These are phyloP conservation scores for Steinernema khuongi DNA, from an alignment of 1,140 invertebrate species.

Conservation along the genomic window DNA sequence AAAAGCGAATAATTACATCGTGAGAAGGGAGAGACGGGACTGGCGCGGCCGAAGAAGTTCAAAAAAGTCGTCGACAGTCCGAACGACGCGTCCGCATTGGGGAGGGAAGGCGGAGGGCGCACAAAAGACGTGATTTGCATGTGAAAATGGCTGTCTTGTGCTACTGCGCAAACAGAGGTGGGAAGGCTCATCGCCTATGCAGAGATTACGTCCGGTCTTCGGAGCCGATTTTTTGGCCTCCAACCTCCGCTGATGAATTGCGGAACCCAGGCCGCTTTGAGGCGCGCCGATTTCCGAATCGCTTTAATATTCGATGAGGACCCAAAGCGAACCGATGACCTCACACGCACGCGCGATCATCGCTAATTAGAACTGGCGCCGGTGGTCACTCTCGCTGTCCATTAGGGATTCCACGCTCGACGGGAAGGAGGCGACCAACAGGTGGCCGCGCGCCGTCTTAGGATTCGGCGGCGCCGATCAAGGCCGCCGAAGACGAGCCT, in stretches of 20 bases:
- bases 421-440: not conserved
- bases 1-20: not conserved
- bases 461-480: not conserved
- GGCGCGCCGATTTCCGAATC: not conserved
- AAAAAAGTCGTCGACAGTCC: constrained; percentile 5
- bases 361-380: not conserved
- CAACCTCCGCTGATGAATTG: not conserved
- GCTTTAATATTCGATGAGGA: constrained; percentile 6
- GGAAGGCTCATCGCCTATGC: not conserved
- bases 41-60: not conserved
- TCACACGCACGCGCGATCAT: constrained; percentile 11
- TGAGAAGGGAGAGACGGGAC: not conserved
- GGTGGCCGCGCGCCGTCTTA: not conserved
- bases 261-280: not conserved
- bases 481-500: not conserved
- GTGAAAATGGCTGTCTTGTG: constrained; percentile 6
- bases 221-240: not conserved
- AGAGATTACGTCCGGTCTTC: not conserved
- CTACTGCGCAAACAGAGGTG: constrained; percentile 8
- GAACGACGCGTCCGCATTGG: not conserved
- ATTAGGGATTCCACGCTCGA: not conserved
- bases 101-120: not conserved
- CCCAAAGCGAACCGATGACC: not conserved
- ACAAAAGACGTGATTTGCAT: constrained; percentile 13
- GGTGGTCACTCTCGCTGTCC: not conserved